These are phyloP conservation scores for Apostichopus californicus DNA, from an alignment of 35 echinoderm and acorn worm genomes.

Conservation along the genomic window DNA sequence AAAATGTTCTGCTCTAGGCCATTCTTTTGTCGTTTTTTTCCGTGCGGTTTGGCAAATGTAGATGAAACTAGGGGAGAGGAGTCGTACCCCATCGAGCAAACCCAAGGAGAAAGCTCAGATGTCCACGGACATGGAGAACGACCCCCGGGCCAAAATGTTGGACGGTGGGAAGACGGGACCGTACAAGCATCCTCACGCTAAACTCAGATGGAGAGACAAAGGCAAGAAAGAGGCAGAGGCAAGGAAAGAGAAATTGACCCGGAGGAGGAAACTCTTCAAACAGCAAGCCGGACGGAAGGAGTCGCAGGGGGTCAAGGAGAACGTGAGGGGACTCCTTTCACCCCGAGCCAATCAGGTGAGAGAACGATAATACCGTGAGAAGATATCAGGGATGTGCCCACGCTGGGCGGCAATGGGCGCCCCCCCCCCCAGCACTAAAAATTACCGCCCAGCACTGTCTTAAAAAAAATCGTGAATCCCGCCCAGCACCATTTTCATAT, in stretches of 20 bases:
- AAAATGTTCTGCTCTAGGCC: not conserved
- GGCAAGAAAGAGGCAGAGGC: conserved; percentile 62
- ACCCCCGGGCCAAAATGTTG: conserved; percentile 35
- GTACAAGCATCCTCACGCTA: conserved; percentile 75
- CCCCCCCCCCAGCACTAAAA: no score
- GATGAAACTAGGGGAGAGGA: not conserved
- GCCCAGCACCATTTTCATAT: no score
- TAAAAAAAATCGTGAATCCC: no score
- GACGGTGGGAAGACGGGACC: conserved; percentile 59
- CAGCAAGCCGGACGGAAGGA: not conserved
- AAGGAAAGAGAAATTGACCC: conserved; percentile 55
- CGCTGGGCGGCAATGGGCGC: no score
- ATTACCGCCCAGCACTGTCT: no score
- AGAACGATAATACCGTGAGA: no score
- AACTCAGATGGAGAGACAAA: conserved; percentile 85
- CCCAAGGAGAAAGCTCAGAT: not conserved
- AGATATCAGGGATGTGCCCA: no score
- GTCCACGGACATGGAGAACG: not conserved
- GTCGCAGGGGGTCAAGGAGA: conserved; percentile 38
- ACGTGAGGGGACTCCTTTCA: not conserved
- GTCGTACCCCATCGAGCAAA: not conserved
- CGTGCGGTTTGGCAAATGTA: not conserved
- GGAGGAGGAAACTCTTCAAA: conserved; percentile 27
- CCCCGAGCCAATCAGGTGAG: not conserved
- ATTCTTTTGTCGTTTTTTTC: not conserved